Percentiles rank a stretch among this genome's conserved stretches.
These are phyloP conservation scores for Galeopsomyia nigrocyanea DNA, from an alignment of 2,888 invertebrate species.

Conservation along the genomic window DNA sequence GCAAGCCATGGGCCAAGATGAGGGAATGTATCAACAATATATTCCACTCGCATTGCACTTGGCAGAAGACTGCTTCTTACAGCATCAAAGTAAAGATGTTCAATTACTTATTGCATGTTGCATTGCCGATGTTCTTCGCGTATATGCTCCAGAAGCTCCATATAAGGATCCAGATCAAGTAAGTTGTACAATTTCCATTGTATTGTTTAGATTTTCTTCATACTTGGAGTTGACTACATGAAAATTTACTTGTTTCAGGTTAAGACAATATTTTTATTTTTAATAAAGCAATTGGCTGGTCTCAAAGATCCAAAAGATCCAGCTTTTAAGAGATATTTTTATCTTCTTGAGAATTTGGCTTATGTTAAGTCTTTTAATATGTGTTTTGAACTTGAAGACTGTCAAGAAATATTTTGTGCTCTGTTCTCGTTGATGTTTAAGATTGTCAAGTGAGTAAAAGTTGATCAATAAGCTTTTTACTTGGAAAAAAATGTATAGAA, in stretches of 20 bases:
- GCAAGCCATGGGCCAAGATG: constrained; percentile 97
- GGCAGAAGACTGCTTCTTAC: constrained; percentile 92
- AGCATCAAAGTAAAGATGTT: constrained; percentile 92
- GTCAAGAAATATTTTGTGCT: constrained; percentile 95
- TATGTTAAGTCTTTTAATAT: constrained; percentile 99
- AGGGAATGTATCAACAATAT: constrained; percentile 92
- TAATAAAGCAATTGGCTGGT: constrained; percentile 93
- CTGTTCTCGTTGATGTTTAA: constrained; percentile 95
- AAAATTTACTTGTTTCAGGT: constrained; percentile 60
- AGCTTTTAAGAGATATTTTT: constrained; percentile 97
- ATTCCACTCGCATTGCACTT: constrained; percentile 93
- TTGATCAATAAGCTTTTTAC: constrained; percentile 2
- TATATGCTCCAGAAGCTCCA: constrained; percentile 98
- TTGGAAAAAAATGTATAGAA: constrained; percentile 5
- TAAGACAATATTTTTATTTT: constrained; percentile 91
- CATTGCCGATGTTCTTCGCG: constrained; percentile 95
- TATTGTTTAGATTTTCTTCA: too few relatives aligned
- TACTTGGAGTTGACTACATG: neutral
- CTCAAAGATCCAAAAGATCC: constrained; percentile 97
- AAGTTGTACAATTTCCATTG: constrained; percentile 8
- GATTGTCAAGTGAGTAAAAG: constrained; percentile 88
- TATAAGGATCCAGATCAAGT: constrained; percentile 97
- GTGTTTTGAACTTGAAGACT: constrained; percentile 98
- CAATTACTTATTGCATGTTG: constrained; percentile 96
- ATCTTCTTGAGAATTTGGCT: constrained; percentile 95